Base-by-base conservation (phyloP, 1,140 invertebrate genomes). In the Elymnias hypermnestra region DNA sequence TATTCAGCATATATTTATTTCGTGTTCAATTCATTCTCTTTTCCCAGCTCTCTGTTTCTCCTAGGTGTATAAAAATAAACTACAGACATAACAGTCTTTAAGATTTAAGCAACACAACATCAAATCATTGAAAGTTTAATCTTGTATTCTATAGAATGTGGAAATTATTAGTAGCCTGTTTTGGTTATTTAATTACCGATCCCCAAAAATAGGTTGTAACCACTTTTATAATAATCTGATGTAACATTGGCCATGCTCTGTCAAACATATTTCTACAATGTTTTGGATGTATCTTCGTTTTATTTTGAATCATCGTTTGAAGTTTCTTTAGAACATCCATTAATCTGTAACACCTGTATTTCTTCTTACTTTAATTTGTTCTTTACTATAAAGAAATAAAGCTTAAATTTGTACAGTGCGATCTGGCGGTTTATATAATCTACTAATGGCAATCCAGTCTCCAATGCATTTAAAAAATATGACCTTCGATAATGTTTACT, bases 381-480 rank as follows among this genome's bases (percentile, higher is more conserved):
- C 26, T 31, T 29, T 44, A 25, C 1, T 0, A 0, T 7, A 3
- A 13, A 2, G 3, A 15, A 4, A 19, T 38, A 38, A 31, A 38
- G 36, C 26, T 21, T 9, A 40, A 18, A 26, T 39, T 54, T n/a
- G 33, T 3, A 35, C 49, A 12, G n/a, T 18, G 8, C 2, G 22
- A 5, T 37, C 25, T 28, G 9, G 18, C 14, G 21, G 29, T 41
- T 51, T 51, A 26, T 39, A 25, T 51, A 38, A 38, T 43, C 31
- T 47, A 17, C 51, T 54, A 54, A 54, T 54, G 51, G 51, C 39
- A 39, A 29, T 38, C 28, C 31, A 26, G 12, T 31, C 48, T 38
- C 36, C 17, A 39, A 35, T 36, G 17, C 21, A 28, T 10, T 38
- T 12, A 9, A 18, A 47, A 39, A 39, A 13, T 29, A 23, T 17